Evolutionary conservation across 30 jellyfish, hydroid and myxozoan genomes (phyloP), one percentile per base, ranked within the genome.

Genomic region (Aurelia coerulea): DNA sequence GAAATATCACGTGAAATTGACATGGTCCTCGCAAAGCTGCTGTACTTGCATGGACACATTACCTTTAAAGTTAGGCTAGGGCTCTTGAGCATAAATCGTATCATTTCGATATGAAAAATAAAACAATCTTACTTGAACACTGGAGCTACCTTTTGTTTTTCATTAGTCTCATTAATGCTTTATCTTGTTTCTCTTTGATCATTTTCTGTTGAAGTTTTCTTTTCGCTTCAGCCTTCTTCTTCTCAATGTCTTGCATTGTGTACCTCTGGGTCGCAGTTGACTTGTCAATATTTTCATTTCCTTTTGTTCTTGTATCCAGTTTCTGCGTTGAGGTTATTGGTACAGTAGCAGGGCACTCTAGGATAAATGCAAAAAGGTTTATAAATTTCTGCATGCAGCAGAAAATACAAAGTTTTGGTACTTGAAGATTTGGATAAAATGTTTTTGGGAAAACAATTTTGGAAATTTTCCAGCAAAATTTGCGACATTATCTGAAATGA

Each of bases 321-420:
- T 65, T 73, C 33, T 84, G 93, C 10, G 93, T 84, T 16, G 93
- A 84, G 0, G 93, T 84, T 19, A 71, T 7, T 10, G 92, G 90
- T 11, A 17, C 6, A 19, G 23, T 34, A 5, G 68, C 29, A 7
- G 5, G 70, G 32, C 34, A 11, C 16, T 74, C 85, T 74, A 18
- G 0, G 10, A 60, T 17, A 10, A 37, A 17, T 5, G 10, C 35
- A 11, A 16, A 13, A 10, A 33, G 12, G 81, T 1, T 8, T 23
- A 13, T 2, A 62, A 62, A 62, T 13, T 4, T 62, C 31, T n/a
- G 11, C 32, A 13, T 13, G 72, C 31, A 62, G 15, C 35, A n/a
- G 1, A 62, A 3, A 5, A 60, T 4, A 60, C 14, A 60, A 5
- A 60, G 51, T 9, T 39, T 37, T 39, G 8, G 51, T 39, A 39